Percentiles rank a stretch among this genome's conserved stretches.
These are phyloP conservation scores for Synanthedon formicaeformis DNA, from an alignment of 2,888 invertebrate species.

Conservation along the genomic window DNA sequence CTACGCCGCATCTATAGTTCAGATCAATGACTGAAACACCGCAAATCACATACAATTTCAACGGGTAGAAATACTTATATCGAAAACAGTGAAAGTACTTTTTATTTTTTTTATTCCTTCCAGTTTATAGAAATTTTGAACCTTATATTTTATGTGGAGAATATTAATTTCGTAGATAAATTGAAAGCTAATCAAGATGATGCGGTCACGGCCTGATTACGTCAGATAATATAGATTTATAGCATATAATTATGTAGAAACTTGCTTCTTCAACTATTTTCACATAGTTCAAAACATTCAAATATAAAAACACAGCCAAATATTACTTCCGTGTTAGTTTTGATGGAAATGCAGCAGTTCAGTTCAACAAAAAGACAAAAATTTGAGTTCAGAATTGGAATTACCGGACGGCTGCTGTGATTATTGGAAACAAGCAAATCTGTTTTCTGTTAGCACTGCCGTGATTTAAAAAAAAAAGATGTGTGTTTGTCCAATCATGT, in stretches of 20 bases:
- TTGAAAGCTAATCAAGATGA: conserved; percentile 26
- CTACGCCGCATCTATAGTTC: too few species aligned
- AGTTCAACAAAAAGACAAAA: too few species aligned
- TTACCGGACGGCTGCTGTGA: too few species aligned
- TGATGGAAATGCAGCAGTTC: too few species aligned
- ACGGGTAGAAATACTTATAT: conserved; percentile 2
- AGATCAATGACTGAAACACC: too few species aligned
- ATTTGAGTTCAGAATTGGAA: too few species aligned
- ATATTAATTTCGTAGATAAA: conserved; percentile 31
- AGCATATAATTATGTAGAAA: background rate
- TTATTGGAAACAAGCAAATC: too few species aligned
- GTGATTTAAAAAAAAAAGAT: too few species aligned
- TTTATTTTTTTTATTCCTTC: conserved; percentile 10
- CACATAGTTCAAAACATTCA: background rate
- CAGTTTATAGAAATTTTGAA: conserved; percentile 1
- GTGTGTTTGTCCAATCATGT: too few species aligned
- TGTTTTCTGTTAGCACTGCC: too few species aligned
- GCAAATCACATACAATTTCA: background rate
- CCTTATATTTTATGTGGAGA: conserved; percentile 15
- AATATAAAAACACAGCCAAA: too few species aligned
- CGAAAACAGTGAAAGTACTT: conserved; percentile 20
- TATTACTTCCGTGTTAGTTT: too few species aligned
- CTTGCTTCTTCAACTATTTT: background rate
- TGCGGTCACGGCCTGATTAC: conserved; percentile 60
- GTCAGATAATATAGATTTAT: conserved; percentile 32